Conservation (phyloP, 2,888 invertebrate species). For the Aphidius colemani region DNA sequence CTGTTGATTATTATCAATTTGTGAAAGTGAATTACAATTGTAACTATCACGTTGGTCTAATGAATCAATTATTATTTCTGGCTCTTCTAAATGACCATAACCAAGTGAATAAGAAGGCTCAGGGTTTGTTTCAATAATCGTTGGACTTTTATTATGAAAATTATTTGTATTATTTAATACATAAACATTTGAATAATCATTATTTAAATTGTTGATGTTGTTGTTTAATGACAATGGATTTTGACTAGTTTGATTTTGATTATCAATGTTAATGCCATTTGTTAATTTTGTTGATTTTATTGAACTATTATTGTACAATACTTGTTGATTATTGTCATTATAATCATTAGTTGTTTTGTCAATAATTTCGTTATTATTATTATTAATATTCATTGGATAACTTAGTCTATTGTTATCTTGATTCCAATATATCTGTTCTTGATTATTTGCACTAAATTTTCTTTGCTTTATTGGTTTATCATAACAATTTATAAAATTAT, state of each 20-base stretch:
- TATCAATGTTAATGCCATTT: slow-evolving; percentile 36
- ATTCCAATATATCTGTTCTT: slow-evolving; percentile 24
- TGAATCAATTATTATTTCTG: too few relatives aligned
- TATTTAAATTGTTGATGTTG: slow-evolving; percentile 34
- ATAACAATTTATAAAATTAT: slow-evolving; percentile 16
- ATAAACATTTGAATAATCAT: slow-evolving; percentile 39
- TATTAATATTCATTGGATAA: slow-evolving; percentile 23
- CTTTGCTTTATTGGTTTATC: slow-evolving; percentile 9
- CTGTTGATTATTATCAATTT: too few relatives aligned
- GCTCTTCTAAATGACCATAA: slow-evolving; percentile 41
- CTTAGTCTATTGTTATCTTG: slow-evolving; percentile 42
- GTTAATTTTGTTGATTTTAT: slow-evolving; percentile 5
- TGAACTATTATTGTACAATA: slow-evolving; percentile 30
- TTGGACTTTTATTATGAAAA: slow-evolving; percentile 34
- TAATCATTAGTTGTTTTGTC: slow-evolving; percentile 2
- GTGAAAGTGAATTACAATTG: too few relatives aligned
- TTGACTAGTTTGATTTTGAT: slow-evolving; percentile 46
- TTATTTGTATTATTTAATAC: slow-evolving; percentile 30
- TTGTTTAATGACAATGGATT: slow-evolving; percentile 33
- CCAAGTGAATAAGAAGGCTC: slow-evolving; percentile 51
- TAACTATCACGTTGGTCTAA: too few relatives aligned
- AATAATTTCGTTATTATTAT: slow-evolving; percentile 27
- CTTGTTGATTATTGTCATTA: slow-evolving; percentile 22
- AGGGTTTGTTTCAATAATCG: slow-evolving; percentile 41
- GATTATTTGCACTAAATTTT: slow-evolving; percentile 10